Evolutionary conservation across 2,888 invertebrate species (phyloP).

Genomic region (Sialis fuliginosa): DNA sequence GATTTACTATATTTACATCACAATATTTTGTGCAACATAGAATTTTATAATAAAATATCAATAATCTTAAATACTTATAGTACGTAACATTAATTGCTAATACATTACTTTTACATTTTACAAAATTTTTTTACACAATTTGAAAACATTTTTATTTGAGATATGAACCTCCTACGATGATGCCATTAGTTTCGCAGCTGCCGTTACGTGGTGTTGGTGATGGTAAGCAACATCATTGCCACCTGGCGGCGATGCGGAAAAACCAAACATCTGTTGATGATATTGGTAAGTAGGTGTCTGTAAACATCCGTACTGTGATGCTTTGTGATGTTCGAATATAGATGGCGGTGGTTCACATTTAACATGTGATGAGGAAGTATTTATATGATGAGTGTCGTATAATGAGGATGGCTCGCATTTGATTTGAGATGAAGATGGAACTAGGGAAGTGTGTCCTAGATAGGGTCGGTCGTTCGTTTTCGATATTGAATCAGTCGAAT

Average conservation of each 20-base stretch:
- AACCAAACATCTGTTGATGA: slow-evolving; percentile 36
- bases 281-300: slow-evolving; percentile 26
- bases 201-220: slow-evolving; percentile 72
- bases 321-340: not conserved
- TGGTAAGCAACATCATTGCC: slow-evolving; percentile 50
- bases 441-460: slow-evolving; percentile 36
- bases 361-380: slow-evolving; percentile 2
- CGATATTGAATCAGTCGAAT: slow-evolving; percentile 11
- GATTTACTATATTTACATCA: no score
- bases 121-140: not conserved
- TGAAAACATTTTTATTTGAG: not conserved
- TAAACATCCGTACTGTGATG: slow-evolving; percentile 21
- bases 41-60: no score
- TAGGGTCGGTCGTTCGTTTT: slow-evolving; percentile 24
- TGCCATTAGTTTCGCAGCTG: slow-evolving; percentile 69
- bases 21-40: no score
- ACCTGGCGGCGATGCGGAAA: slow-evolving; percentile 23
- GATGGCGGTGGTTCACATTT: slow-evolving; percentile 3
- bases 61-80: no score
- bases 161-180: slow-evolving; percentile 39
- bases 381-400: no score
- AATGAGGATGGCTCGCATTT: no score
- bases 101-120: not conserved
- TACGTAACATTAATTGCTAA: not conserved
- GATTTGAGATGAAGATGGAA: slow-evolving; percentile 23